Evolutionary conservation across 2,113 vertebrate genomes (phyloP).

Genomic region (Carollia perspicillata): DNA sequence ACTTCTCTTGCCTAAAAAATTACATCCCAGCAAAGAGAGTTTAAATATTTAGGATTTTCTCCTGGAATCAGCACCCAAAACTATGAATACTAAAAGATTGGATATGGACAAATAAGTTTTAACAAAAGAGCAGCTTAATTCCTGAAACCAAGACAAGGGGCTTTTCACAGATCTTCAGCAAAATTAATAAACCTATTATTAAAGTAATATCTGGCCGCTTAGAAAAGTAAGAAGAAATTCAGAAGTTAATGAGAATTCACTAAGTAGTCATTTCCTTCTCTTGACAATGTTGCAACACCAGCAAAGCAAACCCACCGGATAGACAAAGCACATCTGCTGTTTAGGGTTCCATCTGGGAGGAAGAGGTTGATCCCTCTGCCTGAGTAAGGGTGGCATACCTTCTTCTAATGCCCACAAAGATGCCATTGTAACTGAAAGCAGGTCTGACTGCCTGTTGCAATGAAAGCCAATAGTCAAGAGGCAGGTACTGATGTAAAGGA

Average conservation of each 20-base stretch:
- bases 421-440: too few species aligned
- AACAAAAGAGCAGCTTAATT: background rate
- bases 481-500: too few species aligned
- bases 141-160: background rate
- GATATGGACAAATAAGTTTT: background rate
- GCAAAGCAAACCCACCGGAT: background rate
- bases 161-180: background rate
- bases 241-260: background rate
- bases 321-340: background rate
- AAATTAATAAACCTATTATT: background rate
- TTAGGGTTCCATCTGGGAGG: background rate
- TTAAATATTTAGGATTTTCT: background rate
- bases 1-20: background rate
- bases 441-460: too few species aligned
- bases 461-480: too few species aligned
- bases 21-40: background rate
- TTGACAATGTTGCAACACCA: background rate
- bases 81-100: background rate
- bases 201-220: background rate
- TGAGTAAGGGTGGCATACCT: background rate
- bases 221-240: constrained; percentile 23
- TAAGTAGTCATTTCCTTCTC: constrained; percentile 24
- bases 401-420: background rate
- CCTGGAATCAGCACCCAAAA: background rate
- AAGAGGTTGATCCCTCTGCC: background rate